These are phyloP conservation scores for Ephialtes manifestator DNA, from an alignment of 2,888 invertebrate genomes.

Conservation along the genomic window DNA sequence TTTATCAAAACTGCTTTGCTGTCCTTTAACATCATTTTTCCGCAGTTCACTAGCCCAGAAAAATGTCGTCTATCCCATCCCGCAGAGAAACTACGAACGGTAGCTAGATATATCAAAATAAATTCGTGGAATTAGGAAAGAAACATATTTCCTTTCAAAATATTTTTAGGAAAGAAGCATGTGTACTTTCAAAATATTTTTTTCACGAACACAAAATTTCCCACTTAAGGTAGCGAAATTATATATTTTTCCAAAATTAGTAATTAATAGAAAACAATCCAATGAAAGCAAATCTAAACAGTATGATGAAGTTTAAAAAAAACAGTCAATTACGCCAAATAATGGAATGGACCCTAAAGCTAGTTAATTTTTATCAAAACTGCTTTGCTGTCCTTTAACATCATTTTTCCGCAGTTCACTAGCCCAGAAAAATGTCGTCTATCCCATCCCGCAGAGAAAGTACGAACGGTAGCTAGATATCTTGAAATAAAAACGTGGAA, in stretches of 20 bases:
- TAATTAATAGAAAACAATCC: background rate
- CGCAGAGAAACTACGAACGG: background rate
- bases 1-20: background rate
- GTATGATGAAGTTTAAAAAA: background rate
- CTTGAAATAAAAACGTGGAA: constrained; percentile 21
- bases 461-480: background rate
- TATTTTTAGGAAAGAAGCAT: too few relatives aligned
- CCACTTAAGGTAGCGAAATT: background rate
- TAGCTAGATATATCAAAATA: too few relatives aligned
- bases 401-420: background rate
- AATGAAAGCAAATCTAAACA: background rate
- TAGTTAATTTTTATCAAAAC: background rate
- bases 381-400: background rate
- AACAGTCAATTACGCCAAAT: background rate
- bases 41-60: background rate
- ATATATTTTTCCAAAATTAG: background rate
- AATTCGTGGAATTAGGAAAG: too few relatives aligned
- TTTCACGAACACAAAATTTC: background rate
- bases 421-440: constrained; percentile 21
- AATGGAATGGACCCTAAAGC: background rate
- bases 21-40: background rate
- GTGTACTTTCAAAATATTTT: too few relatives aligned
- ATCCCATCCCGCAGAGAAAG: background rate
- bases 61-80: constrained; percentile 14
- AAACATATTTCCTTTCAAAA: too few relatives aligned